Evolutionary conservation across 2,797 vertebrate species (phyloP).

Genomic region (Sciaenops ocellatus): DNA sequence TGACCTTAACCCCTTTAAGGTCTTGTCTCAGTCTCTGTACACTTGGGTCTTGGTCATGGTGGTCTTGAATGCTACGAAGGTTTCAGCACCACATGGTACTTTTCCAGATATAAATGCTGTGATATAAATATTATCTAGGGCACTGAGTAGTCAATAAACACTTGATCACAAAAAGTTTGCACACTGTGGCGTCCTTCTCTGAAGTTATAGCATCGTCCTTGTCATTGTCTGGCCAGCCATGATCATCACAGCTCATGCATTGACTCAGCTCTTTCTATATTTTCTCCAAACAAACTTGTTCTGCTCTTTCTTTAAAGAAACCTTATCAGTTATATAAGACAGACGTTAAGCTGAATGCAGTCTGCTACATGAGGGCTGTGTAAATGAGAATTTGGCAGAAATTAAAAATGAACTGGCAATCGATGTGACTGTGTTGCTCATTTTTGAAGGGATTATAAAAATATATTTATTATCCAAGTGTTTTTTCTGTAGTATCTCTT

Average conservation of each 20-base stretch:
- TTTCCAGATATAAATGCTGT: too few species aligned
- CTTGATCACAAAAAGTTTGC: neutral
- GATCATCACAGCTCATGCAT: neutral
- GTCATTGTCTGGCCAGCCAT: neutral
- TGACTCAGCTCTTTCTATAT: neutral
- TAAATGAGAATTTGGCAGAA: neutral
- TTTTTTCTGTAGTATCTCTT: slow-evolving; percentile 75
- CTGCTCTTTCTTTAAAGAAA: neutral
- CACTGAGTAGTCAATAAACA: neutral
- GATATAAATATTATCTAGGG: neutral
- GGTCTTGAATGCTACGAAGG: too few species aligned
- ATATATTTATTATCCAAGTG: slow-evolving; percentile 1
- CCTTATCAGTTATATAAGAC: neutral
- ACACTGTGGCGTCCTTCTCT: neutral
- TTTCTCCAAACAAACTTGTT: neutral
- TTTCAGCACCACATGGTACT: too few species aligned
- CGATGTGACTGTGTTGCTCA: neutral
- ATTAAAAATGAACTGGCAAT: slow-evolving; percentile 1
- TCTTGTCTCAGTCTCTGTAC: too few species aligned
- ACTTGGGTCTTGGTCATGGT: too few species aligned
- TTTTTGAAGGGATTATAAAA: neutral
- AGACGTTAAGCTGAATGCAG: neutral
- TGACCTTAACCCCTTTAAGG: too few species aligned
- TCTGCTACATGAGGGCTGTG: neutral
- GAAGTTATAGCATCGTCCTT: neutral